Base-by-base conservation (phyloP, 2,113 vertebrate genomes). In the Chiloscyllium plagiosum region DNA sequence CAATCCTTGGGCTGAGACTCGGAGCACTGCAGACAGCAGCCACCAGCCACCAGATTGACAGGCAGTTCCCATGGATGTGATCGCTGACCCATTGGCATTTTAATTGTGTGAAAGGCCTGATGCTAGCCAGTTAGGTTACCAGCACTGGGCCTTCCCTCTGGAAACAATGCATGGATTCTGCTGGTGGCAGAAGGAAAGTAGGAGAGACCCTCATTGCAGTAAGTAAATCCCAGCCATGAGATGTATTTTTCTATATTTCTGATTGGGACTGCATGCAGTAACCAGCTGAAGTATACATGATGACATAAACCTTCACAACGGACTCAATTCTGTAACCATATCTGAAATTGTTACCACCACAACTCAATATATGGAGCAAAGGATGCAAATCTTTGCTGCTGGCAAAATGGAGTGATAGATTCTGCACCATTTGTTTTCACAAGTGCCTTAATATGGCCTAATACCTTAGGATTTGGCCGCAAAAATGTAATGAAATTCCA, bases 171-270 rank as follows among this genome's bases (percentile, higher is more conserved):
- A 17, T 17, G 15, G 68, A 2, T 69, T 22, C 17, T 22, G 20
- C 15, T 69, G 15, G 68, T 69, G 17, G 17, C 20, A 20, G 17
- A 17, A 61, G 8, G 68, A 17, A 17, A 69, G 68, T 69, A 3
- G 68, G 19, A 4, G 19, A 4, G 68, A 17, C 68, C 68, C 68
- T 61, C 12, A 22, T 69, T 22, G 2, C 68, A 20, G 19, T 3
- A 69, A 69, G 17, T 69, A 69, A 61, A 12, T 61, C 56, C 56
- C 56, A 61, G 56, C 56, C 12, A 61, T 10, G 56, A 93, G n/a
- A 93, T 93, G 56, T 93, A 12, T 56, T 90, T 93, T 61, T 56
- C n/a, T 68, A 6, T 68, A 93, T 24, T 93, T 93, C 90, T 42
- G 65, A 93, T 8, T 93, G 33, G 42, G 61, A 93, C 37, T 42